Evolutionary conservation across 2,888 invertebrate species (phyloP).

Genomic region (Ormyrus rosae): DNA sequence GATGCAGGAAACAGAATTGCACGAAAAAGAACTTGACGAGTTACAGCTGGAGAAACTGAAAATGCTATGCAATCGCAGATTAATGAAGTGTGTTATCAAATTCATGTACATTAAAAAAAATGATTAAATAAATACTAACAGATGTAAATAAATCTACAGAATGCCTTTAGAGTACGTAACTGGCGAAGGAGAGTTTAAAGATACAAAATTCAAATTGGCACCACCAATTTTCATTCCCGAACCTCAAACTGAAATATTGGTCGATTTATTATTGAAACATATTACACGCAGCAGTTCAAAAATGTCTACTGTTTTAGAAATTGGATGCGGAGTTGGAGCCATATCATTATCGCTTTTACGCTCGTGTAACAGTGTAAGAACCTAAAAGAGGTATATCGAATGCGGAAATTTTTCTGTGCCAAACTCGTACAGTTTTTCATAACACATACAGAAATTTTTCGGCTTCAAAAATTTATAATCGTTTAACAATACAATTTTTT

Average conservation of each 20-base stretch:
- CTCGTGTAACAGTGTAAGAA: constrained; percentile 60
- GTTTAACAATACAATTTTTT: not conserved
- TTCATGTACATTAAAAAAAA: constrained; percentile 4
- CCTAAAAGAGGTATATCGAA: constrained; percentile 1
- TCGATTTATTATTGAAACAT: constrained; percentile 77
- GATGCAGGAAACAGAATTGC: not conserved
- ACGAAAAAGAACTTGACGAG: constrained; percentile 18
- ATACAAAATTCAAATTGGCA: constrained; percentile 75
- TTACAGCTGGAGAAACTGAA: constrained; percentile 29
- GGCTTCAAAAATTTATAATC: not conserved
- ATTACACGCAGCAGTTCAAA: constrained; percentile 60
- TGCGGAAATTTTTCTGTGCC: not conserved
- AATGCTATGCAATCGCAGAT: constrained; percentile 24
- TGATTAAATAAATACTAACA: not conserved
- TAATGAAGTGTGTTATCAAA: constrained; percentile 17
- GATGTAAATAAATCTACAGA: constrained; percentile 69
- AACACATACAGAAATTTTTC: too few species aligned
- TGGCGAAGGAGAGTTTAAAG: constrained; percentile 81
- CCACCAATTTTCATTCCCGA: constrained; percentile 84
- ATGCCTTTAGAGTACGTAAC: constrained; percentile 84
- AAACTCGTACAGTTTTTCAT: not conserved
- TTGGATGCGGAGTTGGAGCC: constrained; percentile 84
- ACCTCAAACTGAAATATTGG: constrained; percentile 83
- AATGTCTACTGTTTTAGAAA: constrained; percentile 77
- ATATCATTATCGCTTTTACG: constrained; percentile 80